Evolutionary conservation across 2,113 vertebrate species (phyloP).

Genomic region (Terrapene triunguis): DNA sequence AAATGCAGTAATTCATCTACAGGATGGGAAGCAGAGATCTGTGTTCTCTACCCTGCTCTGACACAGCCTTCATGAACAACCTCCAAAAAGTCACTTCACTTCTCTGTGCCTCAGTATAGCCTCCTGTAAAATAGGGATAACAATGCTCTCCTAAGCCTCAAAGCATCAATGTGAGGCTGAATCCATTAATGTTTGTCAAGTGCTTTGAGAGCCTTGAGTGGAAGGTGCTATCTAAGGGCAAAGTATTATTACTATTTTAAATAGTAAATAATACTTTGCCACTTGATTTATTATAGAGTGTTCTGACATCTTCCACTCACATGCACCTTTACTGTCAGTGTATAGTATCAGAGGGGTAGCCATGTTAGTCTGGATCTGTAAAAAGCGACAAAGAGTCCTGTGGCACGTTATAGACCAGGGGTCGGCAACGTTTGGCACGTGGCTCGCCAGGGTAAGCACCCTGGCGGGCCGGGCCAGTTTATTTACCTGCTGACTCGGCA

Average conservation of each 20-base stretch:
- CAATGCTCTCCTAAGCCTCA: accelerated
- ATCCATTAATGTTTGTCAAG: background rate
- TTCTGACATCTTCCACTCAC: background rate
- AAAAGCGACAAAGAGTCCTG: too few species aligned
- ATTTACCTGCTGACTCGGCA: too few species aligned
- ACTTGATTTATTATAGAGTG: background rate
- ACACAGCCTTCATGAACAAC: too few species aligned
- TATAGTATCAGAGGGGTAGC: background rate
- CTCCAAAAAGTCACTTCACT: background rate
- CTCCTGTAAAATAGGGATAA: background rate
- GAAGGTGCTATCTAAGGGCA: background rate
- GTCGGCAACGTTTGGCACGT: too few species aligned
- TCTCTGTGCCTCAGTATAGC: accelerated
- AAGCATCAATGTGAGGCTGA: background rate
- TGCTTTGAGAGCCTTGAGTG: background rate
- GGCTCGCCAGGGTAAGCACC: too few species aligned
- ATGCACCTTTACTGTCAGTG: background rate
- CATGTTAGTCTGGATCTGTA: too few species aligned
- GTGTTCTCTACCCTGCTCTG: background rate
- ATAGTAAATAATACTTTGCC: background rate
- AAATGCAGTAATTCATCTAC: background rate
- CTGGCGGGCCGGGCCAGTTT: too few species aligned
- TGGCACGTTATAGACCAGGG: too few species aligned
- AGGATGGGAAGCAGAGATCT: background rate
- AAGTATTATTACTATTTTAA: background rate